phyloP scores from a whole-genome alignment of 1,140 invertebrate genomes.

The Drosophila sp. region DNA sequence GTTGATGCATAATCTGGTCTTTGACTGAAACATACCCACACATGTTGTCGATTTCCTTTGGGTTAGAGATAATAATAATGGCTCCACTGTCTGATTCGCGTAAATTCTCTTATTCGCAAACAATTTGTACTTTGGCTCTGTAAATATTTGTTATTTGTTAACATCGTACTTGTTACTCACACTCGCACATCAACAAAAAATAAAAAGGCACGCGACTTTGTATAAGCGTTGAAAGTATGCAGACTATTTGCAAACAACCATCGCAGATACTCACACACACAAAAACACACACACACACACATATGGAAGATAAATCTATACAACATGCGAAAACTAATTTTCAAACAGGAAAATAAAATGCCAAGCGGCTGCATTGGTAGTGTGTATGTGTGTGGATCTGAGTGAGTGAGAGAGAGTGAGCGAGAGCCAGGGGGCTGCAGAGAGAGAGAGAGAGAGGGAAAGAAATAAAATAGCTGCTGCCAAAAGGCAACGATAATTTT shows the following conservation, averaged over 20 bases:
- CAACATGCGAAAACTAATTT: constrained; percentile 76
- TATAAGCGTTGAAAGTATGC: constrained; percentile 76
- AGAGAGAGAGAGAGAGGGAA: not conserved
- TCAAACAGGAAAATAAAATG: constrained; percentile 75
- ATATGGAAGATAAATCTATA: constrained; percentile 57
- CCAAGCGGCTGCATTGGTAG: constrained; percentile 9
- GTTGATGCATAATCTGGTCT: not conserved
- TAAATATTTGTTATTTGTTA: constrained; percentile 65
- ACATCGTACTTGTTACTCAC: constrained; percentile 20
- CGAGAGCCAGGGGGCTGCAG: not conserved
- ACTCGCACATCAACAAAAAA: constrained; percentile 46
- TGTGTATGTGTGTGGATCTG: too few species aligned
- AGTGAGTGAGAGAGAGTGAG: not conserved
- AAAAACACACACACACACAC: constrained; percentile 15
- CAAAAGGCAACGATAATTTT: constrained; percentile 69
- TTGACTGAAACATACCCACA: not conserved
- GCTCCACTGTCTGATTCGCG: constrained; percentile 30
- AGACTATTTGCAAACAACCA: constrained; percentile 80
- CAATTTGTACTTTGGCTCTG: constrained; percentile 48
- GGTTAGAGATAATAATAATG: constrained; percentile 10
- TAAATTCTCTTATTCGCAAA: constrained; percentile 43
- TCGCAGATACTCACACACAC: constrained; percentile 26
- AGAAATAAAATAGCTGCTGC: constrained; percentile 5
- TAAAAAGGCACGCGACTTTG: constrained; percentile 78
- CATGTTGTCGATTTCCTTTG: constrained; percentile 1